A percentile compares a stretch with the other conserved stretches of the same genome.
phyloP scores from a whole-genome alignment of 2,113 vertebrate species.

The Motacilla alba region DNA sequence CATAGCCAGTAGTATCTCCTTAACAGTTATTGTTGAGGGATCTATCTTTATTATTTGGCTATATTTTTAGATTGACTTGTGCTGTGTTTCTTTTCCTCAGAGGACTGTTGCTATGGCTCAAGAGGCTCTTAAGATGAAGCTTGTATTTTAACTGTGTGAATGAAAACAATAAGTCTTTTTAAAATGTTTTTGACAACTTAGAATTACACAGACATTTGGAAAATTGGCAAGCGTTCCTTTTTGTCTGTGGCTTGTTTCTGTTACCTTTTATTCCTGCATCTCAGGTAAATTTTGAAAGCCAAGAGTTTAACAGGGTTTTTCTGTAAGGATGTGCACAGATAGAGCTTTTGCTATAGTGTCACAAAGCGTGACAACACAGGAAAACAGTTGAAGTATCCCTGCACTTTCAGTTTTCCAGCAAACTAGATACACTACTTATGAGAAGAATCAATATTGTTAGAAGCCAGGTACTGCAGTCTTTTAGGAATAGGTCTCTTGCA shows the following conservation, averaged over 20 bases:
- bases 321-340: not conserved
- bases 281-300: not conserved
- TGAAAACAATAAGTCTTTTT: slow-evolving; percentile 41
- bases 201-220: not conserved
- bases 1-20: not conserved
- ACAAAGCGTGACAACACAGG: not conserved
- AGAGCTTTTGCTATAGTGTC: not conserved
- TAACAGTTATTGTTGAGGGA: not conserved
- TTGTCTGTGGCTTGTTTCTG: not conserved
- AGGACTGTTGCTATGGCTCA: slow-evolving; percentile 46
- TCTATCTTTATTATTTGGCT: slow-evolving; percentile 29
- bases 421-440: slow-evolving; percentile 64
- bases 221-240: not conserved
- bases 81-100: slow-evolving; percentile 26
- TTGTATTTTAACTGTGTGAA: slow-evolving; percentile 35
- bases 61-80: slow-evolving; percentile 28
- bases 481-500: slow-evolving; percentile 52
- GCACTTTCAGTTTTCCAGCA: slow-evolving; percentile 42
- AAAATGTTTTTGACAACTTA: slow-evolving; percentile 26
- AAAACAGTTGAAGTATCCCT: slow-evolving; percentile 36
- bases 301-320: not conserved
- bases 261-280: not conserved
- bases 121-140: slow-evolving; percentile 40
- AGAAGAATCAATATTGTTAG: slow-evolving; percentile 59
- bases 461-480: slow-evolving; percentile 46